phyloP scores from a whole-genome alignment of 53 echinoderm and acorn worm species.

The Mesocentrotus franciscanus region DNA sequence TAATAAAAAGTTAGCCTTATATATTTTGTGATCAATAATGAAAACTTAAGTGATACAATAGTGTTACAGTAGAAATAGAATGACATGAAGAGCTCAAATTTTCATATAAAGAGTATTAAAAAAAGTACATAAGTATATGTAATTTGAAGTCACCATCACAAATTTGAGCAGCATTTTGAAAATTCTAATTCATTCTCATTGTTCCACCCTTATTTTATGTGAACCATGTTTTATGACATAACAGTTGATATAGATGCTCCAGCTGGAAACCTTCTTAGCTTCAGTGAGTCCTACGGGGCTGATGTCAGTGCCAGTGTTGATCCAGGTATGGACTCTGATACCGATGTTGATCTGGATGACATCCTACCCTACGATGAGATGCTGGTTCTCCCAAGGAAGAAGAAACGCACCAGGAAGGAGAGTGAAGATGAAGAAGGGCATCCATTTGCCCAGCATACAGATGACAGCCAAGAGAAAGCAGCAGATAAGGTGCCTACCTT shows the following conservation, averaged over 20 bases:
- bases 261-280: conserved; percentile 82
- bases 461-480: conserved; percentile 76
- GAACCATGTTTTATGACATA: not conserved
- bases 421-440: conserved; percentile 75
- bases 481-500: conserved; percentile 49
- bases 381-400: conserved; percentile 74
- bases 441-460: conserved; percentile 76
- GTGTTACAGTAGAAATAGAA: no score
- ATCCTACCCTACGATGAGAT: conserved; percentile 92
- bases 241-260: conserved; percentile 74
- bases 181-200: not conserved
- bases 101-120: no score
- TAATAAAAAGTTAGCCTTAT: no score
- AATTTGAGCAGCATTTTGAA: not conserved
- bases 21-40: no score
- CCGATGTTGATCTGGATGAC: conserved; percentile 95
- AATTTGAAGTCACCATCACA: not conserved
- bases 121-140: no score
- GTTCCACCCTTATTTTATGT: not conserved
- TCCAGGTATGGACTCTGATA: conserved; percentile 91
- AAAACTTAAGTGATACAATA: no score
- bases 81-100: no score
- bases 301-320: conserved; percentile 98
- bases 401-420: conserved; percentile 70
- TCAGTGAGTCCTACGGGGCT: conserved; percentile 97